Percentiles rank a stretch among this genome's conserved stretches.
phyloP scores from a whole-genome alignment of 1,140 invertebrate genomes.

The Eueides isabella region DNA sequence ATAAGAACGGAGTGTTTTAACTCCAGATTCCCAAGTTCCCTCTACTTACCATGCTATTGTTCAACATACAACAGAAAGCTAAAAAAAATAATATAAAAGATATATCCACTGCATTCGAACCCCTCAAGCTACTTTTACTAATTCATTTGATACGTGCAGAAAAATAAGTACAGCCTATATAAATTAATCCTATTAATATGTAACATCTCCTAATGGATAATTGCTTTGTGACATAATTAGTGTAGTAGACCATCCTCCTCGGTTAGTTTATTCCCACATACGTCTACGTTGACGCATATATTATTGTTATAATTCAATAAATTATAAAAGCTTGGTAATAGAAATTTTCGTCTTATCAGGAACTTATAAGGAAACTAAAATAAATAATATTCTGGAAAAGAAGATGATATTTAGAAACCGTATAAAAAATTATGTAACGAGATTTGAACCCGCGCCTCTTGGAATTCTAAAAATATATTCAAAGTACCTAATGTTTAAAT shows the following conservation, averaged over 20 bases:
- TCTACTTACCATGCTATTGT: no score
- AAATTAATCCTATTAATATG: slow-evolving; percentile 1
- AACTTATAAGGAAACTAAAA: background rate
- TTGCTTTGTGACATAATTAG: slow-evolving; percentile 6
- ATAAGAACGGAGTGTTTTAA: no score
- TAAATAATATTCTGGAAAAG: no score
- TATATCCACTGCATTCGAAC: no score
- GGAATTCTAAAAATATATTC: no score
- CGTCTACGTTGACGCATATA: background rate
- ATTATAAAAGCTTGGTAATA: background rate
- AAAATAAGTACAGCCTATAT: background rate
- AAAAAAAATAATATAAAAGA: no score
- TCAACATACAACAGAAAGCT: background rate
- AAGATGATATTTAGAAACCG: no score
- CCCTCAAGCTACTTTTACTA: background rate
- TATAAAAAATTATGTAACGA: no score
- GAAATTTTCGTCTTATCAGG: background rate
- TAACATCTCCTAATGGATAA: background rate
- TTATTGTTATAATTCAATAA: slow-evolving; percentile 4
- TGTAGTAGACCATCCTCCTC: background rate
- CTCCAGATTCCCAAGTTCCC: no score
- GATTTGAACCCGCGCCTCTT: no score
- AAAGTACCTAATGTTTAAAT: no score
- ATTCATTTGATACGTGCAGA: background rate
- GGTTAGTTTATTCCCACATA: slow-evolving; percentile 5